phyloP scores from a whole-genome alignment of 1,140 invertebrate genomes.

The Microvelia longipes region DNA sequence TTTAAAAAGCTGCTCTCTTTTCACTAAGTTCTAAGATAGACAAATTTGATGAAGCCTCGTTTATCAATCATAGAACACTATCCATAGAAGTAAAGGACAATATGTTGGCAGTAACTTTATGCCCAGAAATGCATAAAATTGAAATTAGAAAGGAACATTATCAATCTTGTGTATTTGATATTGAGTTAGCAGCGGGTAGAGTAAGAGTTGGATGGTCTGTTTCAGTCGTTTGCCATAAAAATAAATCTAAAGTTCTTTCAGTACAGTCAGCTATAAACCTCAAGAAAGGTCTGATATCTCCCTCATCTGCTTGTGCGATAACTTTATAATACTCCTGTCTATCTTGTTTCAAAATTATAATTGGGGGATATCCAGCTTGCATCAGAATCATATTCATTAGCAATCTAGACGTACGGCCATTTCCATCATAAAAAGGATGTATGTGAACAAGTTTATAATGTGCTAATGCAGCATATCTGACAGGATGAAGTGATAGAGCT shows the following conservation, averaged over 20 bases:
- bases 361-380: slow-evolving; percentile 91
- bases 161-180: not conserved
- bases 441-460: slow-evolving; percentile 94
- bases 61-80: no score
- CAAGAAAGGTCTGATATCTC: slow-evolving; percentile 82
- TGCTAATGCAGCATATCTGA: slow-evolving; percentile 81
- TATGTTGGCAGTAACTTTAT: not conserved
- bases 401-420: slow-evolving; percentile 82
- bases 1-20: no score
- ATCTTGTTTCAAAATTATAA: slow-evolving; percentile 86
- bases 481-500: slow-evolving; percentile 66
- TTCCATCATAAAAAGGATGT: slow-evolving; percentile 85
- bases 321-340: slow-evolving; percentile 63
- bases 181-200: not conserved
- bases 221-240: slow-evolving; percentile 61
- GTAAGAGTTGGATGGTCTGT: slow-evolving; percentile 33
- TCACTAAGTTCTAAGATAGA: no score
- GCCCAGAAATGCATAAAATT: not conserved
- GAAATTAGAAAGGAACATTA: not conserved
- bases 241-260: slow-evolving; percentile 82
- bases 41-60: no score
- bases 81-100: no score
- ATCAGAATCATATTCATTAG: slow-evolving; percentile 96
- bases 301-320: slow-evolving; percentile 77
- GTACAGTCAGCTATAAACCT: slow-evolving; percentile 90